A percentile compares a stretch with the other conserved stretches of the same genome.
Evolutionary conservation across 2,113 vertebrate genomes (phyloP).

Genomic region (Macaca nemestrina): DNA sequence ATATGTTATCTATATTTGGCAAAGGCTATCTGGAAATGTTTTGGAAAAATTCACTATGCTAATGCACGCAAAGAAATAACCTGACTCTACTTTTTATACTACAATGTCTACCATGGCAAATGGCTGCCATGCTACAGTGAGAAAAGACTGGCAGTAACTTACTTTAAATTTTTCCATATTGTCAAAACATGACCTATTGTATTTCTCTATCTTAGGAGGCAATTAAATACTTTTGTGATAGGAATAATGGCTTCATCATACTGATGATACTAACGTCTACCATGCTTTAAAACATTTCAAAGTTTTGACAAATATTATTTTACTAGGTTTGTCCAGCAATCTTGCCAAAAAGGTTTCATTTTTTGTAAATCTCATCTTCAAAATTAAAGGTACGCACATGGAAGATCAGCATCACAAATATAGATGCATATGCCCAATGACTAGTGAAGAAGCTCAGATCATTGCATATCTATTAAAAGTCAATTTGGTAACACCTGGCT

Average conservation of each 20-base stretch:
- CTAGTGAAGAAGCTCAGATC: background rate
- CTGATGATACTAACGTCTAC: background rate
- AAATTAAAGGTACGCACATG: background rate
- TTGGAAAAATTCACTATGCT: background rate
- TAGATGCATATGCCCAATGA: background rate
- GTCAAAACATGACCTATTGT: background rate
- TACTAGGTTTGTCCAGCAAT: background rate
- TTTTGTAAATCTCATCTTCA: background rate
- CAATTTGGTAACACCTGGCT: background rate
- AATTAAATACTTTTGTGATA: background rate
- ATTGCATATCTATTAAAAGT: background rate
- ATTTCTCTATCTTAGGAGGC: background rate
- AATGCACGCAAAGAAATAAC: background rate
- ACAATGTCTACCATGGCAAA: background rate
- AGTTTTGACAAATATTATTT: background rate
- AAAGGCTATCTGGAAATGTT: background rate
- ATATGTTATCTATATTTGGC: background rate
- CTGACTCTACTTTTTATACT: background rate
- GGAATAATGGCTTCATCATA: background rate
- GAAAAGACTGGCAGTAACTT: background rate
- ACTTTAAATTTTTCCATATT: background rate
- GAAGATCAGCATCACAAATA: background rate
- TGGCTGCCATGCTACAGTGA: background rate
- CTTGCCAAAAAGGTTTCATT: background rate
- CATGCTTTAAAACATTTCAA: background rate